phyloP scores from a whole-genome alignment of 2,888 invertebrate genomes.

The Harpalus rufipes region DNA sequence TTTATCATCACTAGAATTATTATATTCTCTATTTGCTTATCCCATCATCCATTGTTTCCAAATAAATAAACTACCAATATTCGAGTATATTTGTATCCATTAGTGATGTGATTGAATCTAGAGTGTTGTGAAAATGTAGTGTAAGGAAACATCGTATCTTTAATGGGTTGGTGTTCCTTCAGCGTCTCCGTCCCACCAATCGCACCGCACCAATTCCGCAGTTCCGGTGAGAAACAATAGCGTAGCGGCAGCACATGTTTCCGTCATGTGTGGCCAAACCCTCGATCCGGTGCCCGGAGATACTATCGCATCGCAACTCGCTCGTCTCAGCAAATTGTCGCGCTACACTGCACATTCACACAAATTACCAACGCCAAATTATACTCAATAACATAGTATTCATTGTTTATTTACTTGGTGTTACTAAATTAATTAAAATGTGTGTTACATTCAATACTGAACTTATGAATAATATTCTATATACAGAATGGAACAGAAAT shows the following conservation, averaged over 20 bases:
- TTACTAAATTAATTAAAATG: neutral
- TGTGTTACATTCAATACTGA: too few species aligned
- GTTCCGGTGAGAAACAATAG: conserved; percentile 38
- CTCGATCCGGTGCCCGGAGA: conserved; percentile 13
- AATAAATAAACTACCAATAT: too few species aligned
- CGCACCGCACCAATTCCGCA: conserved; percentile 23
- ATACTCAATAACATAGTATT: neutral
- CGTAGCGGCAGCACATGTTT: conserved; percentile 37
- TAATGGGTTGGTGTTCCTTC: conserved; percentile 29
- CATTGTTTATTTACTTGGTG: neutral
- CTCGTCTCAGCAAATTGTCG: neutral
- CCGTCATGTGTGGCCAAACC: conserved; percentile 36
- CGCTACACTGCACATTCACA: neutral
- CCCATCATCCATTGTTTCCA: neutral
- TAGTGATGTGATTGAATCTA: neutral
- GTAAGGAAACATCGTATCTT: conserved; percentile 31
- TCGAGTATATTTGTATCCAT: neutral
- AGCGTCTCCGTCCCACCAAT: conserved; percentile 13
- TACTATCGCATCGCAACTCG: neutral
- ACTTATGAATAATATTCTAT: too few species aligned
- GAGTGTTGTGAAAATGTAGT: conserved; percentile 9
- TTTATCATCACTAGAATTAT: too few species aligned
- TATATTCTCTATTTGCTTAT: neutral
- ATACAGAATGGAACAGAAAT: too few species aligned
- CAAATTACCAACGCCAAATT: neutral